These are phyloP conservation scores for Sturnus vulgaris DNA, from an alignment of 2,113 vertebrate species.

Conservation along the genomic window DNA sequence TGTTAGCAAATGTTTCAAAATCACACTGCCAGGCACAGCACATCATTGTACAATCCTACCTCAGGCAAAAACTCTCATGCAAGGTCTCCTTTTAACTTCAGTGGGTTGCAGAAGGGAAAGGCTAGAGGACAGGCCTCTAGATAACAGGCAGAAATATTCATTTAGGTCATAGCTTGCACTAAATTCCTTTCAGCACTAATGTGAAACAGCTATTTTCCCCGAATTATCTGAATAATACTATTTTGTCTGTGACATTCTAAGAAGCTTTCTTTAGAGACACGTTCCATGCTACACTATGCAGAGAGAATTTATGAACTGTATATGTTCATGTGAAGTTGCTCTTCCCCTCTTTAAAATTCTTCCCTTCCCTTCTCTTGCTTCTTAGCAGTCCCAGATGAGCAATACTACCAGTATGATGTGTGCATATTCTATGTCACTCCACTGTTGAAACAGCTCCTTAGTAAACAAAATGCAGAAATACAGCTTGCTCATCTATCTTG, in stretches of 20 bases:
- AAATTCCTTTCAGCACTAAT: neutral
- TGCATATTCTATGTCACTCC: neutral
- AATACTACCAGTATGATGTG: neutral
- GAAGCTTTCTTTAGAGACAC: neutral
- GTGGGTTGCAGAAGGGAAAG: neutral
- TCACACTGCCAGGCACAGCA: slow-evolving; percentile 16
- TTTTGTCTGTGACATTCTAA: slow-evolving; percentile 6
- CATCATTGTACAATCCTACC: neutral
- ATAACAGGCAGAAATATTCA: neutral
- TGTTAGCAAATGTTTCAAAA: slow-evolving; percentile 42
- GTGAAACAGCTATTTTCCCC: neutral
- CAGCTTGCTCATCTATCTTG: neutral
- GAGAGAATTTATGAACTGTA: neutral
- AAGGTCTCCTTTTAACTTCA: slow-evolving; percentile 6
- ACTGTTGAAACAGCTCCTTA: neutral
- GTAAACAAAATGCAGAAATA: neutral
- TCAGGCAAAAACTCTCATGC: neutral
- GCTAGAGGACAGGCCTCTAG: neutral
- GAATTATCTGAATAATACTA: neutral
- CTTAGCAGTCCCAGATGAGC: neutral
- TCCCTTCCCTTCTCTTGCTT: neutral
- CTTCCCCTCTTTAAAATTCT: neutral
- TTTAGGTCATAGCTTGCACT: neutral
- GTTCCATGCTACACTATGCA: neutral
- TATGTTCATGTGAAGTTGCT: neutral